Conservation (phyloP, 2,797 vertebrate species). For the Atherinosoma microstoma region DNA sequence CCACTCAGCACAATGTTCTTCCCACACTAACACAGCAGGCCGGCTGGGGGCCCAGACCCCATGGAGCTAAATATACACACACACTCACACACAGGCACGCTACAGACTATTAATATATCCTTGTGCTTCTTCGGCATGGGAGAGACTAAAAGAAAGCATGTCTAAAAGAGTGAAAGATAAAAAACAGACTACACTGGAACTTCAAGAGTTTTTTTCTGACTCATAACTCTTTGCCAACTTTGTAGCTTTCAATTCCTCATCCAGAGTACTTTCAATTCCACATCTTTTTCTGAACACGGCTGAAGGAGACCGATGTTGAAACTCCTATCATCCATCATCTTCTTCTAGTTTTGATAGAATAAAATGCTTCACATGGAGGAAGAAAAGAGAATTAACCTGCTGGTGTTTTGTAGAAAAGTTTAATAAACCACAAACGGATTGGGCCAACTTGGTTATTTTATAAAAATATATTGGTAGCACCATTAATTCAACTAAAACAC, state of each 20-base stretch:
- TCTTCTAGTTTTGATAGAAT: neutral
- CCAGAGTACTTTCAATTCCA: slow-evolving; percentile 21
- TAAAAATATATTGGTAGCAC: neutral
- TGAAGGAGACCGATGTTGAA: slow-evolving; percentile 16
- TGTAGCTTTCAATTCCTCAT: slow-evolving; percentile 61
- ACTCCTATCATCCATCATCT: neutral
- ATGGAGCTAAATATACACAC: slow-evolving; percentile 83
- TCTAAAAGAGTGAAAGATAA: slow-evolving; percentile 27
- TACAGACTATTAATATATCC: slow-evolving; percentile 77
- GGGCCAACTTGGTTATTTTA: neutral
- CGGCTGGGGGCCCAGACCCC: slow-evolving; percentile 63
- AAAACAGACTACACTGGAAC: slow-evolving; percentile 7
- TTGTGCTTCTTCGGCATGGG: slow-evolving; percentile 64
- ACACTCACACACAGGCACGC: slow-evolving; percentile 49
- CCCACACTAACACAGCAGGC: slow-evolving; percentile 61
- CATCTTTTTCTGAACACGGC: slow-evolving; percentile 37
- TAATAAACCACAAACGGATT: neutral
- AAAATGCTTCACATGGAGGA: neutral
- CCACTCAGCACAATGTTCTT: slow-evolving; percentile 60
- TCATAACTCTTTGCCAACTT: slow-evolving; percentile 14
- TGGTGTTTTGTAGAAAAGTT: neutral
- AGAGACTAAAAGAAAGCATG: slow-evolving; percentile 38
- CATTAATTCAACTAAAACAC: neutral
- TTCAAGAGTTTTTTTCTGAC: slow-evolving; percentile 27
- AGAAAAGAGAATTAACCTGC: neutral